Evolutionary conservation across 2,888 invertebrate species (phyloP), one percentile per base, ranked within the genome.

Genomic region (Lypha dubia): DNA sequence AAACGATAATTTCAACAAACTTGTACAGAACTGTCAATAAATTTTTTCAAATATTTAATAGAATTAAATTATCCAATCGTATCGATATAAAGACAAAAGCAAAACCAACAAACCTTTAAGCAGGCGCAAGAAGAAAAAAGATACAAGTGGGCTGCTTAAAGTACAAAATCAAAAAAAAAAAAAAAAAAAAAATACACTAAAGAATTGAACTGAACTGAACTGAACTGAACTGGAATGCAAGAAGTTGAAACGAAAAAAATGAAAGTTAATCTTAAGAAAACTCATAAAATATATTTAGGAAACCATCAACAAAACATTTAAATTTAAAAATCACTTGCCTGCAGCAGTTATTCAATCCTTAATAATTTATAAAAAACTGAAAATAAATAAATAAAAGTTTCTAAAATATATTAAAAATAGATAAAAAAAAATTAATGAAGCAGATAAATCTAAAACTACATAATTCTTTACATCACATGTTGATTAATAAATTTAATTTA

Each of bases 281-380:
- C n/a, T 60, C 13, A 63, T 38, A 20, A 32, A 35, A 35, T 35
- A 35, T 9, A 35, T 11, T 11, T 7, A 2, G 5, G 5, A 28
- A 28, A 28, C n/a, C n/a, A n/a, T 9, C 62, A 28, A 51, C n/a
- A 46, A 68, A 51, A 35, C n/a, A 7, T n/a, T 35, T 81, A 76
- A 81, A 84, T 81, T n/a, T 81, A 84, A 77, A 84, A 84, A 81
- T 79, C 83, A 84, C 71, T 71, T 84, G 83, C 83, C 83, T 67
- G 60, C 79, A 79, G 83, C 83, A 75, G 58, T 79, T 79, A 71
- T 67, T 74, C 32, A 63, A 63, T 68, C 56, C 49, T 71, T 67
- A 82, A 82, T 77, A 73, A 67, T 67, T 80, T 74, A 60, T 35
- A 80, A 74, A 73, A 51, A 11, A 60, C 15, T 1, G 56, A 58